Evolutionary conservation across 2,113 vertebrate species (phyloP).

Genomic region (Aldabrachelys gigantea): DNA sequence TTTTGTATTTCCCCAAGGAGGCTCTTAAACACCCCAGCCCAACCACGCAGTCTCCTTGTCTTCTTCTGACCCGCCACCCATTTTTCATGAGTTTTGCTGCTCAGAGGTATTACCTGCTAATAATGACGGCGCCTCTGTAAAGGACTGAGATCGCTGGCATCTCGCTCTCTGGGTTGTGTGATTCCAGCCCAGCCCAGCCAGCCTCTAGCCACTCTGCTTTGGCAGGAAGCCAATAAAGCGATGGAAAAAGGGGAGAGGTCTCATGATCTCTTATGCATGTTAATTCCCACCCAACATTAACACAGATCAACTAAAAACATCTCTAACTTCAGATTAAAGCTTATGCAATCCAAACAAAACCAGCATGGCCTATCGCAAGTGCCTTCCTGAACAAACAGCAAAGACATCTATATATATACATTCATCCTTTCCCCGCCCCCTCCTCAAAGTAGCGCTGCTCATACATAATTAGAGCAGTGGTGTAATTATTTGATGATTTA

Average conservation of each 20-base stretch:
- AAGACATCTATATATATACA: neutral
- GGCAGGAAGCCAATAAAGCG: neutral
- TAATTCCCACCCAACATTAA: neutral
- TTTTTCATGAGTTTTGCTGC: neutral
- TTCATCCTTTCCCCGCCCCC: too few relatives aligned
- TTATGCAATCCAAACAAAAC: neutral
- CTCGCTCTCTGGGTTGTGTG: neutral
- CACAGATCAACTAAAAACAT: neutral
- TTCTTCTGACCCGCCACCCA: neutral
- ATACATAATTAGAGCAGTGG: neutral
- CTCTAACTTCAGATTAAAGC: neutral
- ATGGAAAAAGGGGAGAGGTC: neutral
- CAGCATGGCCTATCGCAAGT: neutral
- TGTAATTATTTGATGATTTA: neutral
- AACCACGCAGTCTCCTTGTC: neutral
- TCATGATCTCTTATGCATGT: neutral
- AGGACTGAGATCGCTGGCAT: slow-evolving; percentile 88
- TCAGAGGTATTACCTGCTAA: slow-evolving; percentile 81
- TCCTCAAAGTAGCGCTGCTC: neutral
- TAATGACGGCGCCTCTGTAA: slow-evolving; percentile 86
- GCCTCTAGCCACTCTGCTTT: neutral
- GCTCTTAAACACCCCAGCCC: neutral
- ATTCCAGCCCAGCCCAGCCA: neutral
- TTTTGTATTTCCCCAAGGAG: neutral
- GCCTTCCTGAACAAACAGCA: neutral